Evolutionary conservation across 2,797 vertebrate species (phyloP).

Genomic region (Poeciliopsis turneri): DNA sequence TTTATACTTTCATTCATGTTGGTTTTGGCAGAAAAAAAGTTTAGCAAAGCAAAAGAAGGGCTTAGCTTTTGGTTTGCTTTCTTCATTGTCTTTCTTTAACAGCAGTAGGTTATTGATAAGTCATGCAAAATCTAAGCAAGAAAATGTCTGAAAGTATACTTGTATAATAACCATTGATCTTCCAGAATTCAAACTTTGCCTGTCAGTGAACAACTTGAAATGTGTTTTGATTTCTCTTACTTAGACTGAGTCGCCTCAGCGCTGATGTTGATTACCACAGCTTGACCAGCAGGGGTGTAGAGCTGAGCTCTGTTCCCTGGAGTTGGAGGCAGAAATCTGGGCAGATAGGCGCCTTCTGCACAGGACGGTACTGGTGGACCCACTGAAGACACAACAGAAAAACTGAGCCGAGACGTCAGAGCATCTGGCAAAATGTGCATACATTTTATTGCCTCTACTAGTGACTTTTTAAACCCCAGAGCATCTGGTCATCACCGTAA

Average conservation of each 20-base stretch:
- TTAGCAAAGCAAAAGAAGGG: background rate
- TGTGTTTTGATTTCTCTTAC: conserved; percentile 27
- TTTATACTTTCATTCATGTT: background rate
- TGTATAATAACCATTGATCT: background rate
- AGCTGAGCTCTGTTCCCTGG: conserved; percentile 40
- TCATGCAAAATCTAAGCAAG: background rate
- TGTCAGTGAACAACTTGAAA: background rate
- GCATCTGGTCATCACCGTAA: background rate
- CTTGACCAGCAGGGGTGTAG: background rate
- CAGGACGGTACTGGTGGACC: conserved; percentile 31
- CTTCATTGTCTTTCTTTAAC: background rate
- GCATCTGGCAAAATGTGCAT: background rate
- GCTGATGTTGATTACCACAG: conserved; percentile 38
- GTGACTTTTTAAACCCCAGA: background rate
- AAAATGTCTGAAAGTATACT: background rate
- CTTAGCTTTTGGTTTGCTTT: background rate
- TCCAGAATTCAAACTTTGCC: background rate
- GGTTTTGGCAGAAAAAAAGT: background rate
- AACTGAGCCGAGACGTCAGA: background rate
- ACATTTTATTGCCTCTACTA: background rate
- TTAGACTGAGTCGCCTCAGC: conserved; percentile 8
- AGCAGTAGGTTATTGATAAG: background rate
- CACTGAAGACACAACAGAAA: conserved; percentile 11
- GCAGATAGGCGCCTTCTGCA: conserved; percentile 51
- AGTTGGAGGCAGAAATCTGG: conserved; percentile 54